A percentile compares a stretch with the other conserved stretches of the same genome.
Evolutionary conservation across 2,797 vertebrate genomes (phyloP).

Genomic region (Chelidonichthys spinosus): DNA sequence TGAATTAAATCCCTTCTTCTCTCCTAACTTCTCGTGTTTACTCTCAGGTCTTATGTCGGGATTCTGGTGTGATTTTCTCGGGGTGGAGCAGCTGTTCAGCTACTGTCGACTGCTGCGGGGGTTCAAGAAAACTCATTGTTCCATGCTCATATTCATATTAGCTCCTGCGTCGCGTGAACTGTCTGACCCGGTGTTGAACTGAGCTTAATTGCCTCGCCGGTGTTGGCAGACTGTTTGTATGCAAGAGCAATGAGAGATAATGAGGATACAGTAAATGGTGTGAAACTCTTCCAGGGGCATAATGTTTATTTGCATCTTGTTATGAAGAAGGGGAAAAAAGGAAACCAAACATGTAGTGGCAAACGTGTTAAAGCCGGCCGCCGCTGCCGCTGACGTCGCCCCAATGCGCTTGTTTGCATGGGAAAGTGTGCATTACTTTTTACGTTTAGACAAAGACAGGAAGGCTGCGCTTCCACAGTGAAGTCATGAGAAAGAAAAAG

Average conservation of each 20-base stretch:
- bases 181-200: constrained; percentile 31
- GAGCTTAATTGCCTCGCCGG: constrained; percentile 21
- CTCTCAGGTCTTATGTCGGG: neutral
- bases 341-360: neutral
- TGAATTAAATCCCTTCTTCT: neutral
- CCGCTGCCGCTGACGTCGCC: neutral
- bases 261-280: constrained; percentile 33
- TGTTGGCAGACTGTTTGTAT: constrained; percentile 22
- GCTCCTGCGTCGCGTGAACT: neutral
- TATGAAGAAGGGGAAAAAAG: neutral
- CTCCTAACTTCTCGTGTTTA: neutral
- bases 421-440: constrained; percentile 43
- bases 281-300: constrained; percentile 30
- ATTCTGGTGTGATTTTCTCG: neutral
- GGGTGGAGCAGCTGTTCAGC: neutral
- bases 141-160: neutral
- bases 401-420: constrained; percentile 38
- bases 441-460: constrained; percentile 57
- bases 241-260: constrained; percentile 37
- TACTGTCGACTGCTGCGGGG: neutral
- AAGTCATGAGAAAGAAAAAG: constrained; percentile 54
- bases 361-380: constrained; percentile 6
- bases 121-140: too few relatives aligned
- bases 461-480: constrained; percentile 48
- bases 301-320: constrained; percentile 29